Base-by-base conservation (phyloP, 2,888 invertebrate species). In the Noctuana brunneofusca region DNA sequence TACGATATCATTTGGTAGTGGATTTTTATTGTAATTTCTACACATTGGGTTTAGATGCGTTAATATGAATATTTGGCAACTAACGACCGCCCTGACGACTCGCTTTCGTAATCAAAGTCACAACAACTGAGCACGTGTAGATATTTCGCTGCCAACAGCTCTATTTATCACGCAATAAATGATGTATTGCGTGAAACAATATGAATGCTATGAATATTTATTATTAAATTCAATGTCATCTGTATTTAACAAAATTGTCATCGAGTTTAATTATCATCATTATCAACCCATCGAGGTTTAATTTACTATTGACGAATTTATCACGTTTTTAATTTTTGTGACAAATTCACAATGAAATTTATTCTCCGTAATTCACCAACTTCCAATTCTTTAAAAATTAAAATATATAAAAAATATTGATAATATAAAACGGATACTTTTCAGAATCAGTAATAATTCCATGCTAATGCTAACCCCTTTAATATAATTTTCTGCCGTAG, bases 141-240 rank as follows among this genome's bases (percentile, higher is more conserved):
- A 58, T 58, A 58, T 58, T 58, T 52, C 14, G 56, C 43, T 58
- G 58, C 52, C 52, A 58, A 58, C 50, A 52, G 14, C 18, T 56
- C 55, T 30, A 43, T 55, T 43, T 55, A 55, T 41, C 20, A 38
- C 27, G 41, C 22, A 38, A 20, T 30, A 22, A 2, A 20, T 46
- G 56, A 46, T 20, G 20, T 16, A 5, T 11, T 46, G 43, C 46
- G n/a, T 50, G 12, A 22, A 43, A 43, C 43, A 43, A 43, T 43
- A n/a, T 16, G 41, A 48, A 48, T 22, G 48, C 22, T 22, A 22
- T n/a, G 48, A 20, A 22, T 22, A 22, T 2, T 11, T 9, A 9
- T 48, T 12, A 22, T 4, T 12, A 18, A 48, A 0, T 32, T 48
- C 48, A 22, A 48, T 22, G 22, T 12, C 18, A n/a, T 14, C 2